phyloP scores from a whole-genome alignment of 2,113 vertebrate species.

The Pseudolaguvia tuberculata region DNA sequence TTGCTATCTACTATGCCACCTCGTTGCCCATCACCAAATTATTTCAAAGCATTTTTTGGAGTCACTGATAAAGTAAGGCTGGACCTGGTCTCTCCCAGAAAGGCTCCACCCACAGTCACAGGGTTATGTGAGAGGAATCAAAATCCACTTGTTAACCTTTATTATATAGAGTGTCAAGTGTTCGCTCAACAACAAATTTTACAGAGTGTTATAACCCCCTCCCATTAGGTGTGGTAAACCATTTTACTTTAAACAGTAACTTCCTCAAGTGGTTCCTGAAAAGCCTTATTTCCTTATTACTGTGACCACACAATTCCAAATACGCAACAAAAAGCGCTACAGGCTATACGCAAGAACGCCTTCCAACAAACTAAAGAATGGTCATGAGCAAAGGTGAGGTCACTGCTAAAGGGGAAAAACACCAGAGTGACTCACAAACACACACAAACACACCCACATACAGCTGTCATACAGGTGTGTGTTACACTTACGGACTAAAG shows the following conservation, averaged over 20 bases:
- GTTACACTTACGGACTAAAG: neutral
- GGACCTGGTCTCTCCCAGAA: neutral
- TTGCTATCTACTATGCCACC: too few species aligned
- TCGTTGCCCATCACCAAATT: too few species aligned
- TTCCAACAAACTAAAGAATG: neutral
- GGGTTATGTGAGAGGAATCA: neutral
- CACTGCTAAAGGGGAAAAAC: constrained; percentile 25
- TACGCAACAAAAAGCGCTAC: neutral
- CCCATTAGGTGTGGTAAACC: constrained; percentile 16
- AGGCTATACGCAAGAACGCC: neutral
- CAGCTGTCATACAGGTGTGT: neutral
- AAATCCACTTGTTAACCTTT: too few species aligned
- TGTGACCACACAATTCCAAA: constrained; percentile 5
- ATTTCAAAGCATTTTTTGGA: too few species aligned
- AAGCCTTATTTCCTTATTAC: neutral
- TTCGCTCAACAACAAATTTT: too few species aligned
- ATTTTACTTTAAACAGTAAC: neutral
- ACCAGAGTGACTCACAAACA: constrained; percentile 25
- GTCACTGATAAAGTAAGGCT: too few species aligned
- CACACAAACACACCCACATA: constrained; percentile 3
- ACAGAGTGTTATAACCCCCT: neutral
- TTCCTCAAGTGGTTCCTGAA: constrained; percentile 7
- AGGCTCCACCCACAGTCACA: neutral
- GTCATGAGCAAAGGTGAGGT: constrained; percentile 34
- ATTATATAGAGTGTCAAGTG: too few species aligned